These are phyloP conservation scores for Tinea semifulvella DNA, from an alignment of 2,888 invertebrate species.

Conservation along the genomic window DNA sequence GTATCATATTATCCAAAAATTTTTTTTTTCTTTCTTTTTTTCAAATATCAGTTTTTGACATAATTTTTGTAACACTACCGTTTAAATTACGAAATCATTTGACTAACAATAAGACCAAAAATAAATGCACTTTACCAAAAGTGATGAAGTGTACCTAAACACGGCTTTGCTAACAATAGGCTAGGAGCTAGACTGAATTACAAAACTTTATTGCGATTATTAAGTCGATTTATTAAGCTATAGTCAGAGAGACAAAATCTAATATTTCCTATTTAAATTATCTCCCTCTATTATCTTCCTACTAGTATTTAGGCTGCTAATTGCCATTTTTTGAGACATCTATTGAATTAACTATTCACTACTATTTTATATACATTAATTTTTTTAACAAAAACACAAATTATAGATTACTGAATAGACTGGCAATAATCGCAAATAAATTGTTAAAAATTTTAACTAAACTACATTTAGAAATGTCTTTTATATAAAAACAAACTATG, in stretches of 20 bases:
- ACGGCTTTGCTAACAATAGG: background rate
- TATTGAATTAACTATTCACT: background rate
- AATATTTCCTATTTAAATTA: background rate
- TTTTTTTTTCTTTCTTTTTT: too few species aligned
- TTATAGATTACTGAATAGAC: slow-evolving; percentile 2
- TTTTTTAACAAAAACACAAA: background rate
- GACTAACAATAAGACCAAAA: too few species aligned
- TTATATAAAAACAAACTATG: slow-evolving; percentile 19
- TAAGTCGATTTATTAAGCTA: background rate
- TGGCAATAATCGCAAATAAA: background rate
- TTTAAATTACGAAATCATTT: too few species aligned
- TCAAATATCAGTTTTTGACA: too few species aligned
- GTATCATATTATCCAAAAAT: too few species aligned
- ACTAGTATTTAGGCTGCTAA: slow-evolving; percentile 5
- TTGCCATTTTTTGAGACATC: background rate
- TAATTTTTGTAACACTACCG: too few species aligned
- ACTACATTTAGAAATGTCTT: slow-evolving; percentile 17
- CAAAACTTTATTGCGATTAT: too few species aligned
- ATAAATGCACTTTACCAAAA: too few species aligned
- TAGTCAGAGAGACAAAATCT: background rate
- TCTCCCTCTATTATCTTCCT: background rate
- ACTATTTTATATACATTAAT: slow-evolving; percentile 7
- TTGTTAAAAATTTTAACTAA: slow-evolving; percentile 40
- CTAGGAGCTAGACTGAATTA: background rate
- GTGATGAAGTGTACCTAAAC: background rate